A percentile compares a stretch with the other conserved stretches of the same genome.
Evolutionary conservation across 2,888 invertebrate genomes (phyloP).

Genomic region (Serripes groenlandicus): DNA sequence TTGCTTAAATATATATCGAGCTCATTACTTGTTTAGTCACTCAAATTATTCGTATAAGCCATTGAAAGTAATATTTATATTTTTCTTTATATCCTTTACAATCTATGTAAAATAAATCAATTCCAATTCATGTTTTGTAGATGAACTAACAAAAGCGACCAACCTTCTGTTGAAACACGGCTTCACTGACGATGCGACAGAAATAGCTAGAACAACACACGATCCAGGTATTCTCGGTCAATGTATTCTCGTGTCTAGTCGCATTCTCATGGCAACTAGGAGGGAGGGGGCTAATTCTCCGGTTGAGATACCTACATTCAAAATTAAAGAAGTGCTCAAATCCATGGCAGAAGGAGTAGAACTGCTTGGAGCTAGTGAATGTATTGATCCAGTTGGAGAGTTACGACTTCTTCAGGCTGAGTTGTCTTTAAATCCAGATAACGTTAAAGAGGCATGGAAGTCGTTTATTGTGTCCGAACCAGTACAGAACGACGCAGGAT

Average conservation of each 20-base stretch:
- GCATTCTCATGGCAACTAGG: background rate
- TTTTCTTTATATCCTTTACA: too few species aligned
- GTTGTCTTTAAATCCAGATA: slow-evolving; percentile 34
- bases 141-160: background rate
- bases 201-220: background rate
- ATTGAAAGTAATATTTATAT: too few species aligned
- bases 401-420: slow-evolving; percentile 52
- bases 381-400: slow-evolving; percentile 58
- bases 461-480: slow-evolving; percentile 65
- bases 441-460: slow-evolving; percentile 62
- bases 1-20: too few species aligned
- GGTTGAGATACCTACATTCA: background rate
- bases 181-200: background rate
- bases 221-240: background rate
- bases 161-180: background rate
- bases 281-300: background rate
- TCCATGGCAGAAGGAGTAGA: slow-evolving; percentile 57
- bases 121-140: background rate
- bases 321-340: slow-evolving; percentile 3
- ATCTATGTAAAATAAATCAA: too few species aligned
- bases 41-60: too few species aligned
- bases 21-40: too few species aligned
- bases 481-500: slow-evolving; percentile 67
- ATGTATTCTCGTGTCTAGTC: background rate
- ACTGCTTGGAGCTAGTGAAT: slow-evolving; percentile 55